Evolutionary conservation across 2,888 invertebrate species (phyloP), one percentile per base, ranked within the genome.

Genomic region (Ganaspis brasiliensis): DNA sequence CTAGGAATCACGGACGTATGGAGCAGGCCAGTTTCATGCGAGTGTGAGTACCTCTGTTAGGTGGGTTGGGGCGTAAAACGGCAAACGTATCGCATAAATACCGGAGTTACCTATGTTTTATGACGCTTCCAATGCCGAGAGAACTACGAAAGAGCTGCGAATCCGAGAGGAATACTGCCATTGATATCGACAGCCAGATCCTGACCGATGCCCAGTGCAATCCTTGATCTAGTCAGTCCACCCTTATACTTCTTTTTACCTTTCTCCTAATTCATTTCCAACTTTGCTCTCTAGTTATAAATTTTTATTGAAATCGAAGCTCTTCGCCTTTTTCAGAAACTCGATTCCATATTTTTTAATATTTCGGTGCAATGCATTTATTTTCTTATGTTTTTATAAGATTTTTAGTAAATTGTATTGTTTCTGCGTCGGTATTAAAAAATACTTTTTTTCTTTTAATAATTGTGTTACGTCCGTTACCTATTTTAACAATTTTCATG

Each of bases 21-120:
- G 2, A 55, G 67, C 67, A 67, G 67, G 57, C 61, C 74, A 45
- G 35, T 61, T 49, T 49, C 61, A 14, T 26, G 52, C 24, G 31
- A 49, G 24, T 55, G 37, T 72, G 67, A 26, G 67, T 73, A 73
- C 76, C 76, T 77, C 78, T 74, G 80, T 72, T 72, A 78, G 82
- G 81, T 76, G 75, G 80, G 83, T 82, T 83, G 83, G 84, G 84
- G 82, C 82, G 84, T 87, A 84, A 86, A 86, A 86, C 75, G 76
- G 59, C 71, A 70, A 78, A 85, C 86, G 88, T 85, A 83, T 80
- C 85, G 85, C 89, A 91, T 91, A 91, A 91, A 91, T 91, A 90
- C 88, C 85, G 90, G 90, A 87, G 89, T 91, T 91, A 91, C 88
- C 89, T 87, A 87, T 90, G 90, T 91, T 91, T 91, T 91, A 91